phyloP scores from a whole-genome alignment of 1,140 invertebrate species.

The Oryctes rhinoceros region DNA sequence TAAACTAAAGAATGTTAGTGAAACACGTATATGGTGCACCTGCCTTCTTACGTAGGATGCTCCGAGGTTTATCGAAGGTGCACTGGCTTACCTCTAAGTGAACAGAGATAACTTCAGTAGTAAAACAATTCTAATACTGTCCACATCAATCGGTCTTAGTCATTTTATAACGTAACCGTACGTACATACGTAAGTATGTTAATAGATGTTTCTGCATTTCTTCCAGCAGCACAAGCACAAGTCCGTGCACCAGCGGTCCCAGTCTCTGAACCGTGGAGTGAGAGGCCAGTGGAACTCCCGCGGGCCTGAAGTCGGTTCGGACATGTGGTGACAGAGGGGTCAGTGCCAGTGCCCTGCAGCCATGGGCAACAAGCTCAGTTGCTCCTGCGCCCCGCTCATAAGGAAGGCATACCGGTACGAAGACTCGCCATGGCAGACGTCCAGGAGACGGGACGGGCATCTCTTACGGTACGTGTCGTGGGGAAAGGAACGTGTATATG shows the following conservation, averaged over 20 bases:
- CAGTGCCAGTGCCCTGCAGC: slow-evolving; percentile 60
- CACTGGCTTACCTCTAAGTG: too few species aligned
- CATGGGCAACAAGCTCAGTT: slow-evolving; percentile 96
- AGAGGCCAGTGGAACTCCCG: slow-evolving; percentile 71
- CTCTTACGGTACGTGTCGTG: slow-evolving; percentile 77
- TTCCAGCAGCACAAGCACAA: slow-evolving; percentile 58
- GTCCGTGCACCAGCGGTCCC: slow-evolving; percentile 66
- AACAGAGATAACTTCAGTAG: too few species aligned
- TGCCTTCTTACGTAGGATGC: too few species aligned
- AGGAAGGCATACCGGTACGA: slow-evolving; percentile 94
- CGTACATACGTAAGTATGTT: neutral
- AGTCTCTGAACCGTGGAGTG: slow-evolving; percentile 74
- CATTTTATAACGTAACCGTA: too few species aligned
- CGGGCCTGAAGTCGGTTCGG: slow-evolving; percentile 65
- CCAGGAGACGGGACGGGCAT: slow-evolving; percentile 86
- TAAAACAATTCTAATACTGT: too few species aligned
- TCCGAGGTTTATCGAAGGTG: too few species aligned
- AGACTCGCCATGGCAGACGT: slow-evolving; percentile 90
- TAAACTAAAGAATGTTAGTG: too few species aligned
- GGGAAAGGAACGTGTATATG: too few species aligned
- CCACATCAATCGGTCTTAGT: too few species aligned
- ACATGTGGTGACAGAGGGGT: slow-evolving; percentile 77
- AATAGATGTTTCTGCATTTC: slow-evolving; percentile 23
- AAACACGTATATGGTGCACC: too few species aligned
- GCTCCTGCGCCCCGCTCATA: slow-evolving; percentile 92